Evolutionary conservation across 2,797 vertebrate genomes (phyloP).

Genomic region (Falco cherrug): DNA sequence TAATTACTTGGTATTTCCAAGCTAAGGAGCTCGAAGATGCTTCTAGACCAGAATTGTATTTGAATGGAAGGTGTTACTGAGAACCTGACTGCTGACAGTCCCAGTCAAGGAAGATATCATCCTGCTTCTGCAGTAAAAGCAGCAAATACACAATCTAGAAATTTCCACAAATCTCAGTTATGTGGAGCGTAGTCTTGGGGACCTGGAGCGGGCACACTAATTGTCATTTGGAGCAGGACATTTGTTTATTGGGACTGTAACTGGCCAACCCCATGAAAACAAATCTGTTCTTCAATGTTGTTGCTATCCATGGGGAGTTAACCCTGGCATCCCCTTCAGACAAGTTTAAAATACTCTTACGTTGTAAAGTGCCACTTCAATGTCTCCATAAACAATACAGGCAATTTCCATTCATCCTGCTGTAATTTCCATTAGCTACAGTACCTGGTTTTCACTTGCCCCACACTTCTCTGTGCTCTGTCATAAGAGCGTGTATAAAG

Average conservation of each 20-base stretch:
- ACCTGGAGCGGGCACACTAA: not conserved
- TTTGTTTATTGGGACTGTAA: not conserved
- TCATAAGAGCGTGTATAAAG: fast-evolving
- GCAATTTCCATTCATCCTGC: not conserved
- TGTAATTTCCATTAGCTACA: not conserved
- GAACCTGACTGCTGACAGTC: not conserved
- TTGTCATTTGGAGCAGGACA: not conserved
- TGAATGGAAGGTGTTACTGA: not conserved
- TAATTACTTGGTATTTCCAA: not conserved
- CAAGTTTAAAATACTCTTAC: not conserved
- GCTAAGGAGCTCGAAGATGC: not conserved
- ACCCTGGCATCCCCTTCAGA: not conserved
- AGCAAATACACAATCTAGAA: not conserved
- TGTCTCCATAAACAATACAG: not conserved
- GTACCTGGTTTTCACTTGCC: not conserved
- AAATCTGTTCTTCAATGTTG: not conserved
- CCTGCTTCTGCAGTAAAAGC: not conserved
- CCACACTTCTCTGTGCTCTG: not conserved
- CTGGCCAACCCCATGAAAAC: not conserved
- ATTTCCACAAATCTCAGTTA: not conserved
- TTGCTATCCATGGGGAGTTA: not conserved
- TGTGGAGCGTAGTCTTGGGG: not conserved
- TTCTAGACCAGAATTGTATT: not conserved
- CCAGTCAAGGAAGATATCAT: fast-evolving
- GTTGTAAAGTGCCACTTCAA: not conserved